Percentiles rank a stretch among this genome's conserved stretches.
phyloP scores from a whole-genome alignment of 2,797 vertebrate genomes.

The Psittacula echo region DNA sequence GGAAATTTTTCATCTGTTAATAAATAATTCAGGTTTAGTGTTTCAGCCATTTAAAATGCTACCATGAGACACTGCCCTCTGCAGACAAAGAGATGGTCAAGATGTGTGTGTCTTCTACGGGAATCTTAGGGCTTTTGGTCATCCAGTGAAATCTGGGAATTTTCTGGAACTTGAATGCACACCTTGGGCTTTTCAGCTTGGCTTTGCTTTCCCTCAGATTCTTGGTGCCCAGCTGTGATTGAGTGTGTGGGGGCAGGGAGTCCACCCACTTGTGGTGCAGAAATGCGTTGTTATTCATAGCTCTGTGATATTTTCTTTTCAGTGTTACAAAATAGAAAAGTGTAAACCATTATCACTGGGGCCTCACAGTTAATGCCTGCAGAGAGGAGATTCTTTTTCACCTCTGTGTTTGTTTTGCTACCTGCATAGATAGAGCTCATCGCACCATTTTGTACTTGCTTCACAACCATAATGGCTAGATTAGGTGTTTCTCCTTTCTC shows the following conservation, averaged over 20 bases:
- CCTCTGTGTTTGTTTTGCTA: background rate
- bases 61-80: conserved; percentile 51
- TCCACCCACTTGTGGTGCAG: background rate
- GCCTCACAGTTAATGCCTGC: background rate
- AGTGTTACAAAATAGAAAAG: background rate
- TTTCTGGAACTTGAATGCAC: background rate
- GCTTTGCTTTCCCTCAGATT: background rate
- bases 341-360: background rate
- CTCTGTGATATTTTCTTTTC: background rate
- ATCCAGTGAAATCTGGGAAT: background rate
- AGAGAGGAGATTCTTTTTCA: background rate
- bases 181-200: background rate
- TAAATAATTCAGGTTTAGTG: conserved; percentile 39
- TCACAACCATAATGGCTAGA: background rate
- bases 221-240: background rate
- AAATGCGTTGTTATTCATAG: background rate
- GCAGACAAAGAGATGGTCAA: conserved; percentile 27
- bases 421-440: background rate
- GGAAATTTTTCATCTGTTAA: conserved; percentile 26
- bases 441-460: background rate
- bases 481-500: background rate
- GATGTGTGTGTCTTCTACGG: background rate
- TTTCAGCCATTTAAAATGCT: conserved; percentile 16
- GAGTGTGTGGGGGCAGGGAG: accelerated
- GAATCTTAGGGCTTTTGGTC: background rate